Base-by-base conservation (phyloP, 1,140 invertebrate species). In the Apis cerana region DNA sequence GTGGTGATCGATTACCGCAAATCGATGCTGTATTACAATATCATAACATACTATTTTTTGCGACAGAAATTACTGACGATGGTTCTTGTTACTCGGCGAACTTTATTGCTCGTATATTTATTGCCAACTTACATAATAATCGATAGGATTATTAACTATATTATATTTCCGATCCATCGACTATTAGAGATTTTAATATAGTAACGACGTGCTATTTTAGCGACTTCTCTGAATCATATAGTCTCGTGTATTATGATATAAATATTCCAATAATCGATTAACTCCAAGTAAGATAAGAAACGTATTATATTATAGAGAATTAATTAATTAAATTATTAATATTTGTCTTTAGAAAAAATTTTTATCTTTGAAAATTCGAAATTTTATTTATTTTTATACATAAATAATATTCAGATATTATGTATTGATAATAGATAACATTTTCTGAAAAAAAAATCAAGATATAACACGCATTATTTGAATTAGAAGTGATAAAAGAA, bases 111-210 rank as follows among this genome's bases (percentile, higher is more conserved):
- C 76, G 13, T 23, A 56, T 76, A 78, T 80, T 65, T 48, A 43
- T 43, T 43, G 33, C 58, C 27, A 54, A 65, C 82, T 83, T 83
- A 83, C 56, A 72, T 80, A 83, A 83, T 83, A 83, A 80, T 83
- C 54, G 77, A 80, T 80, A 80, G 54, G 77, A 74, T 83, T 77
- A 64, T 80, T 43, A n/a, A 80, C 77, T 62, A 50, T 64, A 80
- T 21, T 64, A 67, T 79, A 65, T 72, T 59, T 19, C 77, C 43
- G 82, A 74, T 82, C 23, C 23, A 68, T 82, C 64, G 64, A 59
- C 64, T 69, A 48, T 48, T 65, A 48, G 15, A 72, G 8, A 52
- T 68, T n/a, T 69, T 74, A 80, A 74, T 62, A 33, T 11, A 23
- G 50, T 54, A 56, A 12, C 33, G 23, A 59, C 48, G 13, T 67